These are phyloP conservation scores for Scaptomyza polygonia DNA, from an alignment of 2,888 invertebrate species.

Conservation along the genomic window DNA sequence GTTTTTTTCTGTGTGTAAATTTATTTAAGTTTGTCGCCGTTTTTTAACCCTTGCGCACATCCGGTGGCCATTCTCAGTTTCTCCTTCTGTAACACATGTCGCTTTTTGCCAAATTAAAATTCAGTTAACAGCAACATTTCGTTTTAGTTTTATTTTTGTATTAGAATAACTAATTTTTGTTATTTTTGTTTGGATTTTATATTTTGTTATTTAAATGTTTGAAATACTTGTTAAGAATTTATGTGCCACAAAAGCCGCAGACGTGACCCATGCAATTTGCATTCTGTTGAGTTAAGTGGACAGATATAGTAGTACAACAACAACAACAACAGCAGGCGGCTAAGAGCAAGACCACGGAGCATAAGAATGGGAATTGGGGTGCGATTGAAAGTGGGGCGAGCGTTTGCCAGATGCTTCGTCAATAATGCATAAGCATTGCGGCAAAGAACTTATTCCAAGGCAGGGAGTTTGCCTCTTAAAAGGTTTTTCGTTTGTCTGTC, in stretches of 20 bases:
- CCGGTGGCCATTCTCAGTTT: constrained; percentile 27
- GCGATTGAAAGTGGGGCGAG: constrained; percentile 9
- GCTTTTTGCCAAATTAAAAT: constrained; percentile 70
- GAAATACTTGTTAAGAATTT: constrained; percentile 69
- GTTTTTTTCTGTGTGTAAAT: background rate
- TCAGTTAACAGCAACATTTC: constrained; percentile 62
- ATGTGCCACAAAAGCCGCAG: constrained; percentile 69
- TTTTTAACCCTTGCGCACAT: constrained; percentile 52
- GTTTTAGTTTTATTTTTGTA: constrained; percentile 61
- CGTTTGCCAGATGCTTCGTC: constrained; percentile 46
- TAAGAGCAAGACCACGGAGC: no score
- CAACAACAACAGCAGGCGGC: background rate
- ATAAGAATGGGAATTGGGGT: background rate
- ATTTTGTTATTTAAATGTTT: constrained; percentile 44
- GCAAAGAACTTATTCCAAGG: constrained; percentile 49
- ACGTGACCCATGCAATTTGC: constrained; percentile 71
- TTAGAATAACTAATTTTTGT: constrained; percentile 41
- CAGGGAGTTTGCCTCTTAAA: constrained; percentile 39
- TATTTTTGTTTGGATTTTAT: constrained; percentile 2
- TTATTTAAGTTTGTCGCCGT: constrained; percentile 49
- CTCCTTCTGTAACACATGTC: constrained; percentile 26
- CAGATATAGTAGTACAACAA: constrained; percentile 5
- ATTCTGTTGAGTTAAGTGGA: constrained; percentile 45
- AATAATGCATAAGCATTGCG: constrained; percentile 72
- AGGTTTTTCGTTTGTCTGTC: constrained; percentile 41